Base-by-base conservation (phyloP, 2,888 invertebrate genomes). In the Leptopilina drosophilae region DNA sequence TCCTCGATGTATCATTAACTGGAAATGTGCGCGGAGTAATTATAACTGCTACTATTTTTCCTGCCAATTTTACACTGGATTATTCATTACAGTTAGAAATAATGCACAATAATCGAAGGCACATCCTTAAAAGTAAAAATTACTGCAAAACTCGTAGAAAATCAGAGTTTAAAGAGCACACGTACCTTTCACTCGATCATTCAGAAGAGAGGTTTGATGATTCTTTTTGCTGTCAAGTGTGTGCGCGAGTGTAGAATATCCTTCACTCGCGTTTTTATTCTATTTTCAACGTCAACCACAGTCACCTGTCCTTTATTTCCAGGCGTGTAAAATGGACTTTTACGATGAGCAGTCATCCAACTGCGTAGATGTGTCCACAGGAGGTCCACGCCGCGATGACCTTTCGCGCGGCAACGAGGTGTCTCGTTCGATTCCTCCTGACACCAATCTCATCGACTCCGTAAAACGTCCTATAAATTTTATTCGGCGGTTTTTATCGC, bases 391-490 rank as follows among this genome's bases (percentile, higher is more conserved):
- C 78, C 78, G 82, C 82, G 80, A 81, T 82, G 86, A 88, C 86
- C 87, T 86, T 85, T 85, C 80, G 84, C 82, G 82, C 82, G 82
- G 84, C 87, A 88, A 89, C 88, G 87, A 89, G 88, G 88, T 89
- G 90, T 90, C 90, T 89, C 88, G 87, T 89, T 88, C 89, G 89
- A 90, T 90, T 90, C 86, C 87, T 86, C 81, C 88, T 88, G 89
- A 90, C 90, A 88, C 89, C 89, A 86, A 89, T 89, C 89, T 87
- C 85, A 85, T 85, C 85, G 87, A 89, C 90, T 90, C 86, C 88
- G 88, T 90, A 90, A 84, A 90, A 90, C 88, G 89, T 89, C 90
- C 87, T 88, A 85, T 89, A 91, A 90, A 91, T 91, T 90, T 89
- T 87, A 90, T 90, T 87, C 89, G 87, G 84, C 86, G 87, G 86